Base-by-base conservation (phyloP, 2,888 invertebrate species). In the Lacanobia oleracea region DNA sequence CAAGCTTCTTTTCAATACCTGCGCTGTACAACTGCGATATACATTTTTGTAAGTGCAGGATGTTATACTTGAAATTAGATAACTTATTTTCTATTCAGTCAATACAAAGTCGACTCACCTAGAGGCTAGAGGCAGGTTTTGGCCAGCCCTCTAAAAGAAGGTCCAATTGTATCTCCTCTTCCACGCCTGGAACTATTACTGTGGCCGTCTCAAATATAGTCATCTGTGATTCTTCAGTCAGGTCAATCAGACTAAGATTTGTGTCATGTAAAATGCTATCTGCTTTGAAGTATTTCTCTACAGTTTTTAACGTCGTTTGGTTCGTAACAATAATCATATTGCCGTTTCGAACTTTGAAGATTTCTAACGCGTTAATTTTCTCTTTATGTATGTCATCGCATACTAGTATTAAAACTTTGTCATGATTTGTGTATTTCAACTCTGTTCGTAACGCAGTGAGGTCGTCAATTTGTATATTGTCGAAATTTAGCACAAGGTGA, bases 211-310 rank as follows among this genome's bases (percentile, higher is more conserved):
- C 12, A 14, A 62, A 10, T 50, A 50, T 43, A 12, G 43, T 54
- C 18, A 9, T 57, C 14, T 72, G 71, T 4, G 72, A 67, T 23
- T 72, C 48, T 23, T 33, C 3, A 18, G n/a, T 67, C 21, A 79
- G 43, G 14, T 76, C 71, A 8, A 5, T 40, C 12, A 80, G 63
- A n/a, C 37, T 68, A 40, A 37, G 54, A 5, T 60, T 60, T 33
- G 60, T n/a, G 45, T 73, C 57, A 21, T 56, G 10, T n/a, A 70
- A 18, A 12, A 56, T 16, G 9, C 27, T 57, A 16, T 23, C 23
- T 10, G 9, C 3, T n/a, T 23, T 1, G 51, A 78, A 75, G 61
- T 57, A 51, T 56, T 73, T 65, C 8, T 48, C 51, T 48, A 72
- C 9, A 16, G 27, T 27, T 23, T 51, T n/a, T 6, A 21, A 9